phyloP scores from a whole-genome alignment of 2,113 vertebrate genomes.

The Cyprinus carpio region DNA sequence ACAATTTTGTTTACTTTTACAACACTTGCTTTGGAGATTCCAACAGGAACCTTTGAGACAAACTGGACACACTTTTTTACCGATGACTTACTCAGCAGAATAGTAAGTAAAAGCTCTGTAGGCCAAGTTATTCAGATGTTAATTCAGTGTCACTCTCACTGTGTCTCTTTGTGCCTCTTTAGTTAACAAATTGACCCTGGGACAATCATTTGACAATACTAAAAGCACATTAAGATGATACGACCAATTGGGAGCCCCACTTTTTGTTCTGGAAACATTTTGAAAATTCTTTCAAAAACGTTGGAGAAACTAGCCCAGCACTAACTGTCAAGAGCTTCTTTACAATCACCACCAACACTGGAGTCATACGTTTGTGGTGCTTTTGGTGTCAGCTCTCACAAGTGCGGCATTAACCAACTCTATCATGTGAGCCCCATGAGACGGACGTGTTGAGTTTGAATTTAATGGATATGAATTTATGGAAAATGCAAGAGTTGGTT shows the following conservation, averaged over 20 bases:
- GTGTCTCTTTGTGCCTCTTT: background rate
- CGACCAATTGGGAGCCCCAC: background rate
- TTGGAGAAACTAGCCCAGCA: background rate
- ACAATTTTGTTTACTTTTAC: background rate
- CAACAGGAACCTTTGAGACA: background rate
- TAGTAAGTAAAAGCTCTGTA: background rate
- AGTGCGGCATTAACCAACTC: background rate
- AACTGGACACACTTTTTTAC: background rate
- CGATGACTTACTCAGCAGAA: slow-evolving; percentile 4
- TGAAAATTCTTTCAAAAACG: background rate
- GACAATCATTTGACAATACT: slow-evolving; percentile 35
- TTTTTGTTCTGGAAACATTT: background rate
- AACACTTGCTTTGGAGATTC: background rate
- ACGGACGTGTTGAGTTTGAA: background rate
- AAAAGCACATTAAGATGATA: slow-evolving; percentile 29
- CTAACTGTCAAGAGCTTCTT: background rate
- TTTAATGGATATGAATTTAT: slow-evolving; percentile 32
- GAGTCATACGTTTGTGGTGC: background rate
- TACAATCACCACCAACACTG: background rate
- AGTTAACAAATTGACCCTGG: slow-evolving; percentile 58
- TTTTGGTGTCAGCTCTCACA: background rate
- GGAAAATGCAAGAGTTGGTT: slow-evolving; percentile 7
- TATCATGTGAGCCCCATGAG: background rate
- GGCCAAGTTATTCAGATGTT: slow-evolving; percentile 57
- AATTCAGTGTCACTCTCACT: slow-evolving; percentile 55